A percentile compares a stretch with the other conserved stretches of the same genome.
Evolutionary conservation across 2,888 invertebrate genomes (phyloP).

Genomic region (Philereme transversata): DNA sequence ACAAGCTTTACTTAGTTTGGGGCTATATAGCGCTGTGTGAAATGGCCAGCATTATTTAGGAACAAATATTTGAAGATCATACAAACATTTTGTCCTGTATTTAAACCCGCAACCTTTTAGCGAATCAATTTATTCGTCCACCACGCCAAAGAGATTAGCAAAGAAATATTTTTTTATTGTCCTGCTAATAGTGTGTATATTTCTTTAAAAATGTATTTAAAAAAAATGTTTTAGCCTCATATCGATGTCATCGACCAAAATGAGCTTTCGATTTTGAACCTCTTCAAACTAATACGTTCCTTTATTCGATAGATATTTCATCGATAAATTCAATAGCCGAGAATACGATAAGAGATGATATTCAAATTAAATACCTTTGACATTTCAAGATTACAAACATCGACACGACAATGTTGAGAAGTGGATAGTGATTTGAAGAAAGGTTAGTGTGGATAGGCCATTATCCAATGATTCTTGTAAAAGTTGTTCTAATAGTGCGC

Average conservation of each 20-base stretch:
- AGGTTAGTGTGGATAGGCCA: slow-evolving; percentile 54
- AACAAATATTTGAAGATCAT: too few species aligned
- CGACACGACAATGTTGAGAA: slow-evolving; percentile 70
- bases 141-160: too few species aligned
- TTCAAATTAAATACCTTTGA: slow-evolving; percentile 84
- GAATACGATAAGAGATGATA: slow-evolving; percentile 78
- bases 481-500: too few species aligned
- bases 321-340: slow-evolving; percentile 76
- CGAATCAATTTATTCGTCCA: too few species aligned
- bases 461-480: not conserved
- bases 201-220: too few species aligned
- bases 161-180: too few species aligned
- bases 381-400: slow-evolving; percentile 81
- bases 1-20: too few species aligned
- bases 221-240: not conserved
- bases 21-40: too few species aligned
- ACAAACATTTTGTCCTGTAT: too few species aligned
- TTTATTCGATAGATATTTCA: slow-evolving; percentile 64
- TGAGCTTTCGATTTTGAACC: slow-evolving; percentile 34
- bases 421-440: slow-evolving; percentile 48
- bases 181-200: too few species aligned
- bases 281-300: slow-evolving; percentile 36
- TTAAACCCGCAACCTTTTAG: too few species aligned
- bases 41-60: too few species aligned
- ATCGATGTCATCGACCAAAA: slow-evolving; percentile 12